These are phyloP conservation scores for Pogonomyrmex californicus DNA, from an alignment of 1,140 invertebrate species.

Conservation along the genomic window DNA sequence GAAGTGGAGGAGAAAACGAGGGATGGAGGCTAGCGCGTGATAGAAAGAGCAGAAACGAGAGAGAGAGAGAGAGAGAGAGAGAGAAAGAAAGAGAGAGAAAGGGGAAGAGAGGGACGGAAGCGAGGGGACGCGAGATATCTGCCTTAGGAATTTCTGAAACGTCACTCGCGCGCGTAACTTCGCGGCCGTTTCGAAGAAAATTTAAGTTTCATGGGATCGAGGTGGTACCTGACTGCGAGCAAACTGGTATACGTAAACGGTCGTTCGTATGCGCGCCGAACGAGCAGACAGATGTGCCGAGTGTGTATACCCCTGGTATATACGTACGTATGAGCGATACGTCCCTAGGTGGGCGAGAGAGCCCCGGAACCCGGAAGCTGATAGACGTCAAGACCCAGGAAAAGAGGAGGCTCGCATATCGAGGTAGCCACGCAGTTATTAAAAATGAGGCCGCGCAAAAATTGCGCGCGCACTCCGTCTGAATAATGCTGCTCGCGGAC, in stretches of 20 bases:
- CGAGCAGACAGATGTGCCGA: slow-evolving; percentile 66
- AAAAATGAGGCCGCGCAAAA: slow-evolving; percentile 68
- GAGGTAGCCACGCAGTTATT: slow-evolving; percentile 53
- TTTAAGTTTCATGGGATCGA: slow-evolving; percentile 82
- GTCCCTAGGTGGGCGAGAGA: background rate
- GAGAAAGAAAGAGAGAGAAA: background rate
- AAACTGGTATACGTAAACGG: slow-evolving; percentile 67
- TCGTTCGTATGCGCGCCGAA: slow-evolving; percentile 71
- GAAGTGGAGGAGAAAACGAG: background rate
- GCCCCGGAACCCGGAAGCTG: background rate
- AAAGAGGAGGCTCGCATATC: background rate
- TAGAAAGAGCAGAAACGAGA: too few relatives aligned
- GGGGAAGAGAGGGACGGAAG: slow-evolving; percentile 61
- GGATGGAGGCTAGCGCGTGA: too few relatives aligned
- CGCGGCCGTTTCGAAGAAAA: slow-evolving; percentile 80
- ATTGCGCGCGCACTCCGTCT: slow-evolving; percentile 59
- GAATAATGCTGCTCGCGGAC: slow-evolving; percentile 43
- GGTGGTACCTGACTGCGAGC: slow-evolving; percentile 25
- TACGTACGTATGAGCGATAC: slow-evolving; percentile 2
- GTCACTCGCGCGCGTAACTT: slow-evolving; percentile 80
- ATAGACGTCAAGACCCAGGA: background rate
- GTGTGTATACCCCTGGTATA: background rate
- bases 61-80: too few relatives aligned
- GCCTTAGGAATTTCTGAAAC: slow-evolving; percentile 82
- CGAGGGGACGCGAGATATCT: slow-evolving; percentile 72